Evolutionary conservation across 2,888 invertebrate genomes (phyloP).

Genomic region (Pterostichus niger): DNA sequence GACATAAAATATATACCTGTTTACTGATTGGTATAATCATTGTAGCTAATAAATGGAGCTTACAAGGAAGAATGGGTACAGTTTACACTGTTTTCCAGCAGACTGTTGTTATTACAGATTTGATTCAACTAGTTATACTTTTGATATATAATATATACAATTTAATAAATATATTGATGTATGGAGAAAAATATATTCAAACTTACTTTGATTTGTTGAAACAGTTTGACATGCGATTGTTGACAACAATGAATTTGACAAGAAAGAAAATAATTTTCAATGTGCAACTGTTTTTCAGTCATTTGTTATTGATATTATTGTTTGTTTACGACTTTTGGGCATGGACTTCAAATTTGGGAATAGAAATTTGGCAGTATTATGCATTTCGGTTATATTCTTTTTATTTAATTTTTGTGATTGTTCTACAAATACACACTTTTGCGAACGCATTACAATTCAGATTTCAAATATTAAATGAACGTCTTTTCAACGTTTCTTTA

Average conservation of each 20-base stretch:
- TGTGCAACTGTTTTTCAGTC: slow-evolving; percentile 16
- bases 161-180: slow-evolving; percentile 29
- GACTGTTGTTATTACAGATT: slow-evolving; percentile 59
- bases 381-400: slow-evolving; percentile 47
- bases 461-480: slow-evolving; percentile 61
- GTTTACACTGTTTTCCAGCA: slow-evolving; percentile 26
- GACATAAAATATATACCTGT: slow-evolving; percentile 36
- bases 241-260: slow-evolving; percentile 56
- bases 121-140: slow-evolving; percentile 35
- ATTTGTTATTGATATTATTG: slow-evolving; percentile 41
- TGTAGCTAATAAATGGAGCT: not conserved
- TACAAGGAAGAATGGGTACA: slow-evolving; percentile 17
- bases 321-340: slow-evolving; percentile 52
- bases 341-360: slow-evolving; percentile 26
- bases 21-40: slow-evolving; percentile 13
- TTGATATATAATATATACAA: slow-evolving; percentile 48
- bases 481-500: slow-evolving; percentile 42
- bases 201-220: slow-evolving; percentile 56
- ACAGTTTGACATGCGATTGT: slow-evolving; percentile 43
- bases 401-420: slow-evolving; percentile 47
- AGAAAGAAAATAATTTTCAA: slow-evolving; percentile 36
- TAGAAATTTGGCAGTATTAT: slow-evolving; percentile 49
- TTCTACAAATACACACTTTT: slow-evolving; percentile 57
- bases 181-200: slow-evolving; percentile 44
- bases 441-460: slow-evolving; percentile 36